Evolutionary conservation across 2,888 invertebrate genomes (phyloP).

Genomic region (Mimas tiliae): DNA sequence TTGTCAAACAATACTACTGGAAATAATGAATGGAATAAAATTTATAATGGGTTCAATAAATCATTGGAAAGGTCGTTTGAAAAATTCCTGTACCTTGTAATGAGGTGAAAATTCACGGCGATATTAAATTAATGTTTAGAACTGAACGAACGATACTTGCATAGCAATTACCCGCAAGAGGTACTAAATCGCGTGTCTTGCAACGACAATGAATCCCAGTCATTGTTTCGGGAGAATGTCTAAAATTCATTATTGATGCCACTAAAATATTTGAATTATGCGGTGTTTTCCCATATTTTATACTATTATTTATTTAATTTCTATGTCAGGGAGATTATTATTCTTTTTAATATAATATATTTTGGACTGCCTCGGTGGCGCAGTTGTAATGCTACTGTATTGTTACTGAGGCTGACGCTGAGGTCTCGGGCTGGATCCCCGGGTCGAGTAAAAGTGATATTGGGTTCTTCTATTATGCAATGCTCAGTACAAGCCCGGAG

Average conservation of each 20-base stretch:
- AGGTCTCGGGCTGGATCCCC: too few relatives aligned
- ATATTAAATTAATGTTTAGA: constrained; percentile 69
- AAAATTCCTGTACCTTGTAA: constrained; percentile 53
- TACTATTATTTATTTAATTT: too few relatives aligned
- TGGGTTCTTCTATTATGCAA: too few relatives aligned
- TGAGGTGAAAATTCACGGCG: constrained; percentile 74
- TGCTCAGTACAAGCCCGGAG: too few relatives aligned
- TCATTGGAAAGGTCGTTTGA: constrained; percentile 58
- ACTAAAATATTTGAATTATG: constrained; percentile 3
- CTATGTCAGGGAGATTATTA: too few relatives aligned
- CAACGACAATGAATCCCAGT: constrained; percentile 56
- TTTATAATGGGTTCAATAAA: not conserved
- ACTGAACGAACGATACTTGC: constrained; percentile 65
- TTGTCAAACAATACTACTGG: not conserved
- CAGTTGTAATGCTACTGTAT: too few relatives aligned
- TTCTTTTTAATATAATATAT: too few relatives aligned
- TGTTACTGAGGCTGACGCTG: too few relatives aligned
- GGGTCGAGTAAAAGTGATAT: too few relatives aligned
- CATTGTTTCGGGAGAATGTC: constrained; percentile 50
- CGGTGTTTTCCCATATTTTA: not conserved
- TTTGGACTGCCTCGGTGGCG: too few relatives aligned
- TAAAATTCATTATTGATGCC: constrained; percentile 4
- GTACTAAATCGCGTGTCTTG: constrained; percentile 72
- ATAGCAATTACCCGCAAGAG: constrained; percentile 72
- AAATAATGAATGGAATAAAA: not conserved